phyloP scores from a whole-genome alignment of 92 coral and sea anemone species.

The Diadumene lineata region DNA sequence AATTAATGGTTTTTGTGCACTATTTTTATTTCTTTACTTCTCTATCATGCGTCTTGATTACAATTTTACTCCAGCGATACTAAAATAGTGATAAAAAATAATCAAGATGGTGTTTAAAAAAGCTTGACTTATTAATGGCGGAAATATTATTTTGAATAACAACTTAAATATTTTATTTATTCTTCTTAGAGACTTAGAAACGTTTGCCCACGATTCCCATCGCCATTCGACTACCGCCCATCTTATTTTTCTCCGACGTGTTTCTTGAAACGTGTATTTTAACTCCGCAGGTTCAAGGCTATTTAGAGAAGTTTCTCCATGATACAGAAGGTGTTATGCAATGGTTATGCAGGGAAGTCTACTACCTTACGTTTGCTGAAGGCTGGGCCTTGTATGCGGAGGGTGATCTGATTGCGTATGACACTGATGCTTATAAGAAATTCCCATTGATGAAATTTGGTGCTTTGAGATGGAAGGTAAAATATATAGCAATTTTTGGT shows the following conservation, averaged over 20 bases:
- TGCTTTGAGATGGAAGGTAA: constrained; percentile 87
- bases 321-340: constrained; percentile 5
- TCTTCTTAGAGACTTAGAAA: no score
- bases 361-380: constrained; percentile 71
- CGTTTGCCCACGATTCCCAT: not conserved
- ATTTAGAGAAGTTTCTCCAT: not conserved
- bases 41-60: no score
- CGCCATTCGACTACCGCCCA: not conserved
- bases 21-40: no score
- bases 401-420: constrained; percentile 70
- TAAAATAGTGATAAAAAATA: no score
- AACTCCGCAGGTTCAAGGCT: not conserved
- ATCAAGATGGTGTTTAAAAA: no score
- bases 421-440: constrained; percentile 71
- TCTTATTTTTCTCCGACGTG: not conserved
- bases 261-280: not conserved
- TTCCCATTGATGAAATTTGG: constrained; percentile 72
- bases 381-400: constrained; percentile 98
- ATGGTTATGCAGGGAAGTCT: constrained; percentile 37
- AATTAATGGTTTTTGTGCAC: no score
- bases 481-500: no score
- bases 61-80: no score
- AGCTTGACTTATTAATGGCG: no score
- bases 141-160: no score
- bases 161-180: no score